Conservation (phyloP, 2,888 invertebrate species). For the Argyra leucocephala region DNA sequence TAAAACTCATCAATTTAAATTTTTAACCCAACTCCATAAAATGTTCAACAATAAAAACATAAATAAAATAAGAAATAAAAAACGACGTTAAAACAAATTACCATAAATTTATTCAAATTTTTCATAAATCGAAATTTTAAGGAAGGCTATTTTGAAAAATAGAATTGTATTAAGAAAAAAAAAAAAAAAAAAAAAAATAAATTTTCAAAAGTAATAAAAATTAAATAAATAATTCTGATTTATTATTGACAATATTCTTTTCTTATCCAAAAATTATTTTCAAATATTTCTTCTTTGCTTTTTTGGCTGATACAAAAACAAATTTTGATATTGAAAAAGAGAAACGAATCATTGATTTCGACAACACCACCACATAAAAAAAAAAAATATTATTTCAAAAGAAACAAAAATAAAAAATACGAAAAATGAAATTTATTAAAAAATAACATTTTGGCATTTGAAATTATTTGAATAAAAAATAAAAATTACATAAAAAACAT, state of each 20-base stretch:
- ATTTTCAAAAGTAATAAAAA: not conserved
- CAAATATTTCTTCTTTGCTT: not conserved
- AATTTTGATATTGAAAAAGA: not conserved
- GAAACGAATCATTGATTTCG: not conserved
- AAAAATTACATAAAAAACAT: too few species aligned
- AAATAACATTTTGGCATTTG: not conserved
- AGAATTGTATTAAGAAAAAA: too few species aligned
- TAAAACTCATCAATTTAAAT: too few species aligned
- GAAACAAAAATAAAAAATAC: not conserved
- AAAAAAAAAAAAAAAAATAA: not conserved
- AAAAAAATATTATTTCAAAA: not conserved
- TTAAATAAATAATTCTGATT: constrained; percentile 6
- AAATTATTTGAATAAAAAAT: not conserved
- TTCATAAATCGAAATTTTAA: too few species aligned
- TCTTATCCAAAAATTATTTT: not conserved
- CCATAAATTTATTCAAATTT: too few species aligned
- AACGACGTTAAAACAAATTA: too few species aligned
- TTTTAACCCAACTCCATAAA: too few species aligned
- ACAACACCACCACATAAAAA: not conserved
- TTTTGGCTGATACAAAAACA: not conserved
- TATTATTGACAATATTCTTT: constrained; percentile 1
- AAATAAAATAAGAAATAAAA: too few species aligned
- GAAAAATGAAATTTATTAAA: not conserved
- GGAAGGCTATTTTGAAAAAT: too few species aligned
- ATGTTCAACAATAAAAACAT: too few species aligned